Evolutionary conservation across 2,113 vertebrate genomes (phyloP).

Genomic region (Datnioides undecimradiatus): DNA sequence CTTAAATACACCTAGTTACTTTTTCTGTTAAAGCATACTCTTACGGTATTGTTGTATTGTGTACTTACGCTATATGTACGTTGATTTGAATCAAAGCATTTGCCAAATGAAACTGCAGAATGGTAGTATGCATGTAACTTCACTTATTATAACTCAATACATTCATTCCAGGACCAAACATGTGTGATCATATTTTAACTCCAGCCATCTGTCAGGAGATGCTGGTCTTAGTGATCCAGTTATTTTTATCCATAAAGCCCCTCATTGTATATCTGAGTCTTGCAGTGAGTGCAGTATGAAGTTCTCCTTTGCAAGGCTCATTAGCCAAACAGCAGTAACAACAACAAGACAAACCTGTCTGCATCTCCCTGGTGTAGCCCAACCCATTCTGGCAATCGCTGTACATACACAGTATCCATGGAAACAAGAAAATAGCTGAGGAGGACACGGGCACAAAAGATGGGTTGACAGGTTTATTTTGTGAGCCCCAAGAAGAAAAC

Average conservation of each 20-base stretch:
- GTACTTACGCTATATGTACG: too few species aligned
- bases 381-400: background rate
- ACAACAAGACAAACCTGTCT: slow-evolving; percentile 8
- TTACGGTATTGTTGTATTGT: too few species aligned
- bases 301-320: slow-evolving; percentile 23
- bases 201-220: background rate
- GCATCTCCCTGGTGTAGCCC: background rate
- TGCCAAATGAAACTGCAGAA: too few species aligned
- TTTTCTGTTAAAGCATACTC: too few species aligned
- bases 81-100: too few species aligned
- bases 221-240: background rate
- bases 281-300: background rate
- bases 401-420: slow-evolving; percentile 45
- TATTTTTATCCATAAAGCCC: background rate
- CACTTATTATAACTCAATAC: background rate
- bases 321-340: slow-evolving; percentile 33
- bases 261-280: background rate
- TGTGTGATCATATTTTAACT: background rate
- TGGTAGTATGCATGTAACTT: too few species aligned
- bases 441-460: slow-evolving; percentile 10
- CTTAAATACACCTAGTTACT: too few species aligned
- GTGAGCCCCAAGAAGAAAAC: background rate
- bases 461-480: background rate
- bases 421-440: slow-evolving; percentile 39
- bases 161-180: background rate